Base-by-base conservation (phyloP, 2,113 vertebrate species). In the Dromiciops gliroides region DNA sequence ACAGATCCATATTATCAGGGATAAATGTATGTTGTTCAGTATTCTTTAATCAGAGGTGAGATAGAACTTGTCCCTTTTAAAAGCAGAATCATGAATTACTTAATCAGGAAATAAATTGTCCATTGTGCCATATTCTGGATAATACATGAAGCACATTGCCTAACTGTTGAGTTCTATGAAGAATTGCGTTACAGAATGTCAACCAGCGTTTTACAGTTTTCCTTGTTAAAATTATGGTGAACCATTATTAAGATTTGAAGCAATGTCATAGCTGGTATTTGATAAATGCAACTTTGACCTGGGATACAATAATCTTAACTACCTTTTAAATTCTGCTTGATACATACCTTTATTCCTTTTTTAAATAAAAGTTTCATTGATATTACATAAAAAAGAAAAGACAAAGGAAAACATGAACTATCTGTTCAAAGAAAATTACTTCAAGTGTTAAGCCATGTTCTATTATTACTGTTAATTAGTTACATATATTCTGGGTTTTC, bases 391-490 rank as follows among this genome's bases (percentile, higher is more conserved):
- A 94, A 67, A 28, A 89, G 3, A 93, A 94, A 94, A n/a, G 37
- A 11, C 1, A 96, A 93, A 96, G 48, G 88, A 93, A 22, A 89
- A 92, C 90, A 48, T 75, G 90, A 92, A 11, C 24, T 93, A 52
- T 91, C 8, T 95, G 91, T 94, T 83, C 88, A 51, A 93, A 89
- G 48, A 51, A 96, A 93, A 95, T 49, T 0, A 3, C 96, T 97
- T 93, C 60, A 94, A 67, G 25, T 96, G 51, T 96, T 97, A 96
- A 97, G 49, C 11, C 23, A 53, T 47, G 23, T 95, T 25, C 16
- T n/a, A n/a, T 94, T 96, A 60, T 52, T 97, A 25, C 44, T 47
- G 5, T 75, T 97, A 98, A 97, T 95, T 98, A 91, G 51, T 94
- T 95, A 95, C 16, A 28, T 94, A 95, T 90, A 94, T 90, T 93